These are phyloP conservation scores for Herpetotheres cachinnans DNA, from an alignment of 2,113 vertebrate genomes.

Conservation along the genomic window DNA sequence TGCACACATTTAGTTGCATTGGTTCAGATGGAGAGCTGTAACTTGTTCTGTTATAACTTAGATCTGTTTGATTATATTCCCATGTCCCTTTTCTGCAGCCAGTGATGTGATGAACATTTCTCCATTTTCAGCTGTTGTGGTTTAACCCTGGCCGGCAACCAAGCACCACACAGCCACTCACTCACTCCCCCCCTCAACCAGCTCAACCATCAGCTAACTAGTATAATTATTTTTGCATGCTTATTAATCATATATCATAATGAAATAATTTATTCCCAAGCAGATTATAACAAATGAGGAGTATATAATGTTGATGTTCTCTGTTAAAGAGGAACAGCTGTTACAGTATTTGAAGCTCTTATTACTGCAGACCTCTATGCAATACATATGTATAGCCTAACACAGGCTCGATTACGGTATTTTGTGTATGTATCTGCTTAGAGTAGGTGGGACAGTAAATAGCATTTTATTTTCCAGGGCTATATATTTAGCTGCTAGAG, in stretches of 20 bases:
- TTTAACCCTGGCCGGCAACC: too few species aligned
- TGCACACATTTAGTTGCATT: neutral
- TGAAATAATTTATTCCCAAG: neutral
- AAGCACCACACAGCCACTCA: too few species aligned
- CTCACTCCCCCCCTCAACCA: too few species aligned
- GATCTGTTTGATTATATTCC: neutral
- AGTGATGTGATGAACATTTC: neutral
- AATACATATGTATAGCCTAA: neutral
- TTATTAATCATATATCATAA: slow-evolving; percentile 7
- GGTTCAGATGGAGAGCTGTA: neutral
- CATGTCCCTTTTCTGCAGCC: neutral
- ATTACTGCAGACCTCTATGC: neutral
- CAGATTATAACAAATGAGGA: neutral
- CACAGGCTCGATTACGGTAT: neutral
- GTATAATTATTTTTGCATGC: neutral
- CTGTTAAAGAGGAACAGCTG: neutral
- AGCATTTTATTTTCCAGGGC: neutral
- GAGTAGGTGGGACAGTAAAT: neutral
- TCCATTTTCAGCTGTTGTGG: too few species aligned
- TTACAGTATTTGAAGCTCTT: neutral
- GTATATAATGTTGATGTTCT: neutral
- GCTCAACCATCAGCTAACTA: neutral
- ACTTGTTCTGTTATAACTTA: neutral
- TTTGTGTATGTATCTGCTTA: neutral
- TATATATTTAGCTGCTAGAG: neutral